Base-by-base conservation (phyloP, 2,113 vertebrate genomes). In the Melospiza georgiana region DNA sequence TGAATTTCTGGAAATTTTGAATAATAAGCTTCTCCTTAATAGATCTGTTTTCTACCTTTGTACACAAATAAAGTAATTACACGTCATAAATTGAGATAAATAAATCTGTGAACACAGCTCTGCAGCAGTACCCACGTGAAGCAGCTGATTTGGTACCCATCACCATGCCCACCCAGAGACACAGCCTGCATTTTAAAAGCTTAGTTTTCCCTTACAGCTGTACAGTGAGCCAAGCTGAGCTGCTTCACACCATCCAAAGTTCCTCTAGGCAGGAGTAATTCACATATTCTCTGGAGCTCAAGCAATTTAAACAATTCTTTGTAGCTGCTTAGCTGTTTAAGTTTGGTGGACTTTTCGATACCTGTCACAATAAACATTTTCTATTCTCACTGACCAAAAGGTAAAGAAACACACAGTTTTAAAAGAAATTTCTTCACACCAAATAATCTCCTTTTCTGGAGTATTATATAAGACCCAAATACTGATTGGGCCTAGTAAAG, bases 241-340 rank as follows among this genome's bases (percentile, higher is more conserved):
- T 71, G 66, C 52, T 31, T 18, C 55, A 54, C 0, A 0, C 23
- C 31, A 43, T 1, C n/a, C 14, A 0, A 52, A 37, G 6, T 11
- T 43, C 21, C 66, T 49, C 58, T 63, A 57, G 25, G 54, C 66
- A 75, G 27, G 5, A 74, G 8, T 16, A 44, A 79, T 46, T 35
- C 39, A 71, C 22, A 12, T 15, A 25, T 55, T 48, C 25, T 35
- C 76, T 84, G 65, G 18, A 74, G 65, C 18, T 62, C 23, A 74
- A 77, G 52, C 31, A 8, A 58, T 25, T 63, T 51, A 37, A 76
- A 62, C 28, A 24, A 12, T 15, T 76, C n/a, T 49, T 57, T 69
- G 39, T 22, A 65, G 44, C 21, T 69, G 15, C 61, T 54, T 33
- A 57, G 49, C 63, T 83, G 25, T 28, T 57, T 15, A 46, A 62